Evolutionary conservation across 2,888 invertebrate genomes (phyloP).

Genomic region (Stenurella melanura): DNA sequence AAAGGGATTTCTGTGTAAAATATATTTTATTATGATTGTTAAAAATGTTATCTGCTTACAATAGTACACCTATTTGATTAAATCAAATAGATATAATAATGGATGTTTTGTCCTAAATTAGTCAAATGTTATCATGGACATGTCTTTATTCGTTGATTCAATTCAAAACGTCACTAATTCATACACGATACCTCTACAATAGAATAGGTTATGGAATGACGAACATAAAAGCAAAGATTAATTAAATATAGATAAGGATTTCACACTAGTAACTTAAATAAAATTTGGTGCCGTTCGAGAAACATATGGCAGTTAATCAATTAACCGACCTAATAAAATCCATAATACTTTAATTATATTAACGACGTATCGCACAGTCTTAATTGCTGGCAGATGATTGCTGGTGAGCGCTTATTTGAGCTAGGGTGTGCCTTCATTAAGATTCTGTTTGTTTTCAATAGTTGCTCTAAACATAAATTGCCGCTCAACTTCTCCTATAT

Average conservation of each 20-base stretch:
- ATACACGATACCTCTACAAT: too few species aligned
- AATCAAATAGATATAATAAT: too few species aligned
- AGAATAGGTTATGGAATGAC: not conserved
- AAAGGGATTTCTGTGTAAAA: too few species aligned
- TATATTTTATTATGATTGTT: too few species aligned
- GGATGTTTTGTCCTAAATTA: too few species aligned
- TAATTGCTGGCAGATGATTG: slow-evolving; percentile 55
- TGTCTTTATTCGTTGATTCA: too few species aligned
- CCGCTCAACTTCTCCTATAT: slow-evolving; percentile 22
- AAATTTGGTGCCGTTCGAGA: not conserved
- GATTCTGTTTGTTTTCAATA: slow-evolving; percentile 54
- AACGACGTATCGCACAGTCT: slow-evolving; percentile 43
- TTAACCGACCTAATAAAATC: slow-evolving; percentile 34
- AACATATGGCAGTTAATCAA: not conserved
- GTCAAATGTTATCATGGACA: too few species aligned
- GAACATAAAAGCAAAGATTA: too few species aligned
- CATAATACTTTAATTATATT: slow-evolving; percentile 50
- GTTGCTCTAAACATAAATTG: slow-evolving; percentile 33
- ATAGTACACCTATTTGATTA: too few species aligned
- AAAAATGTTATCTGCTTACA: too few species aligned
- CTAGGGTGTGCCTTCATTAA: slow-evolving; percentile 54
- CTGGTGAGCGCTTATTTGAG: slow-evolving; percentile 37
- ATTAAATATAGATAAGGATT: not conserved
- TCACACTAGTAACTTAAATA: not conserved
- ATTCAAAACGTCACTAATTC: too few species aligned